Base-by-base conservation (phyloP, 2,797 vertebrate species). In the Poeciliopsis turneri region DNA sequence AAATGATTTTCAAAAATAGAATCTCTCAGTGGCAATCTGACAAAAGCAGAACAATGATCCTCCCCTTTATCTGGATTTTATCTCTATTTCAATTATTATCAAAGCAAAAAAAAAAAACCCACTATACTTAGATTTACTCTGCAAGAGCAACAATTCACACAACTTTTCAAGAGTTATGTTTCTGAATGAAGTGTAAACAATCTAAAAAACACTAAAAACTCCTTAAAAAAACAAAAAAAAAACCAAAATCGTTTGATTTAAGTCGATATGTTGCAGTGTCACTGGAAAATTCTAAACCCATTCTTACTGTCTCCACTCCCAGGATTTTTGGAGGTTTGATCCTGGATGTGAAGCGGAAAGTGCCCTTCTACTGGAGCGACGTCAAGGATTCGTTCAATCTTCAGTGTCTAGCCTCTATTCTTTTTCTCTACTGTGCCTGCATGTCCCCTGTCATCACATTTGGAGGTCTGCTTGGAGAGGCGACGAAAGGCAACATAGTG, bases 401-500 rank as follows among this genome's bases (percentile, higher is more conserved):
- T 94, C 98, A 99, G 96, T 99, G 98, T 96, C 95, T 98, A 86
- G 98, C 98, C 93, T 99, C 98, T 87, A 89, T 99, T 96, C 97
- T 99, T 92, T 99, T 99, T 95, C 97, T 99, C 91, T 99, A 99
- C 96, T 99, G 98, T 93, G 98, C 98, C 96, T 99, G 98, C 96
- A 99, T 99, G 98, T 99, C 98, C 91, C 98, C 98, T 87, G 98
- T 99, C 96, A 98, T 99, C 96, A 99, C 98, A 92, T 99, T 99
- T 87, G 98, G 98, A 93, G 98, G 98, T 90, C 95, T 99, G 92
- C 97, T 99, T 88, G 98, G 98, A 88, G 98, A 99, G 96, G 97
- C 97, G 86, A 99, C 98, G 90, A 95, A 98, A 95, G 94, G 95
- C 95, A 98, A 97, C 96, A 98, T 99, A 95, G 98, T 99, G 95